Base-by-base conservation (phyloP, 2,888 invertebrate species). In the Rhimphoctona megacephalus region DNA sequence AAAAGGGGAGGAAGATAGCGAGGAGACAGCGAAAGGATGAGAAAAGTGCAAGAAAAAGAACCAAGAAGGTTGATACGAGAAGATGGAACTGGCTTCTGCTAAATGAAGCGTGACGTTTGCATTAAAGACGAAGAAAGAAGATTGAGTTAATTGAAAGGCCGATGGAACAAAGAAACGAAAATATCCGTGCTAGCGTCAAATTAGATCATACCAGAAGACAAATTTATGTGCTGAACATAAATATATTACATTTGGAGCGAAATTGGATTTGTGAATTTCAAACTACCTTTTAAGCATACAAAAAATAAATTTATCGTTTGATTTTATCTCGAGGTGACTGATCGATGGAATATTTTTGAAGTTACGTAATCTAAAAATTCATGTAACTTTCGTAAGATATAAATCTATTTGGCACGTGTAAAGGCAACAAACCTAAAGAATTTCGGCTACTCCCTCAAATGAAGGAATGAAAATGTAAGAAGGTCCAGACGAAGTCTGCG, bases 1-100 rank as follows among this genome's bases (percentile, higher is more conserved):
- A 85, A 64, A 64, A 43, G 74, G 54, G 74, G 61, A 39, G 46
- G 70, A 39, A 49, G 54, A 72, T 14, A 61, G 79, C 72, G 57
- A 79, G 64, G 74, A 36, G 67, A 61, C 72, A 69, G 57, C 30
- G 9, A 72, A 33, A 52, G 52, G 33, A 72, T 52, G 46, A 52
- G n/a, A 36, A 30, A 30, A 57, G 54, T 54, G 11, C 3, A 57
- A 57, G 5, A 14, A 30, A 30, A 57, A 4, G 14, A 57, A 25
- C 25, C 25, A 25, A 7, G 7, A 49, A 49, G 57, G 25, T 57
- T 25, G 25, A 25, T 57, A 57, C 57, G 22, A 14, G 14, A 17
- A 57, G 11, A 36, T 74, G 74, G 43, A 74, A 19, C 57, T 74
- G n/a, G 25, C 43, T 30, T 57, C 74, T 74, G 43, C 36, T 57